Evolutionary conservation across 2,888 invertebrate species (phyloP).

Genomic region (Plutella xylostella): DNA sequence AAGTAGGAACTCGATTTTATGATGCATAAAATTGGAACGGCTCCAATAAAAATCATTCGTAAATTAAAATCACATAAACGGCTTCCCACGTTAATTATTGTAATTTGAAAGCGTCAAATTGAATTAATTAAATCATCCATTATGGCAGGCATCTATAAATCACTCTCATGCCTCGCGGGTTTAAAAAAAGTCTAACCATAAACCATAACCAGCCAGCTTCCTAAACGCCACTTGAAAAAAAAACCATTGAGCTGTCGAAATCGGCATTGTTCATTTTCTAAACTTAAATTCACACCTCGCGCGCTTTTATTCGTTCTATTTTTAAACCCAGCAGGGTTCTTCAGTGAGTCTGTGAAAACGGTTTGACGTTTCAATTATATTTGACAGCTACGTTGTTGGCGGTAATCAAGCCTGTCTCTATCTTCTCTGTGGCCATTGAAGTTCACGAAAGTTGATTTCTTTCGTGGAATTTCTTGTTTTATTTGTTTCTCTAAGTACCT

Average conservation of each 20-base stretch:
- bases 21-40: too few species aligned
- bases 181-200: too few species aligned
- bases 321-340: slow-evolving; percentile 15
- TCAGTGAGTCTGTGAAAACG: not conserved
- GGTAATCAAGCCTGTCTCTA: too few species aligned
- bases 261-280: slow-evolving; percentile 35
- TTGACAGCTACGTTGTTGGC: too few species aligned
- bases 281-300: slow-evolving; percentile 33
- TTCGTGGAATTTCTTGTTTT: too few species aligned
- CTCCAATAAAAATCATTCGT: too few species aligned
- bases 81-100: slow-evolving; percentile 2
- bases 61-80: too few species aligned
- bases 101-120: not conserved
- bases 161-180: not conserved
- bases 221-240: slow-evolving; percentile 26
- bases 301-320: slow-evolving; percentile 19
- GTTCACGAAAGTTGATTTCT: too few species aligned
- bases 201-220: slow-evolving; percentile 23
- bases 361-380: slow-evolving; percentile 4
- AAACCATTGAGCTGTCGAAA: slow-evolving; percentile 42
- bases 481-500: too few species aligned
- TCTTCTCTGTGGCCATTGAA: too few species aligned
- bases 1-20: too few species aligned
- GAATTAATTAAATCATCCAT: slow-evolving; percentile 2
- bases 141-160: not conserved